Conservation (phyloP, 2,797 vertebrate species). For the Natrix natrix region DNA sequence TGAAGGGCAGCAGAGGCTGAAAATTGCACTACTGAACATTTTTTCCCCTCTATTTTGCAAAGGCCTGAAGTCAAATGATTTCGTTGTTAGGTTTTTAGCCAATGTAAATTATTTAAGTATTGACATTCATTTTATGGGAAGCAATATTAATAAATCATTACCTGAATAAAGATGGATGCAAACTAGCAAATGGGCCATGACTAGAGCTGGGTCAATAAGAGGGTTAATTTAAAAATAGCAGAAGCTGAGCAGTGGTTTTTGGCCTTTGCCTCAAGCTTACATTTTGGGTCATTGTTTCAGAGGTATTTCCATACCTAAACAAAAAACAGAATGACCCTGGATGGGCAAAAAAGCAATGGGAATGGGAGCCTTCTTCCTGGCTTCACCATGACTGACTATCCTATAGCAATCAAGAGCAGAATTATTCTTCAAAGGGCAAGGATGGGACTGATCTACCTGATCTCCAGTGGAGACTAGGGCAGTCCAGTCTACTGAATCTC, state of each 20-base stretch:
- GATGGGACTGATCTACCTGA: not conserved
- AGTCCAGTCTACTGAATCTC: not conserved
- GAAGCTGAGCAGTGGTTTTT: not conserved
- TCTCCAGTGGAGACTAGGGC: not conserved
- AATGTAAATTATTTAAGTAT: constrained; percentile 20
- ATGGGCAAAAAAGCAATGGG: not conserved
- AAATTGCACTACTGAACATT: not conserved
- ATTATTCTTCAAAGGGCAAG: not conserved
- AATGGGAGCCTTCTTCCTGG: not conserved
- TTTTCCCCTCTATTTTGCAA: not conserved
- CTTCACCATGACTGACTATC: not conserved
- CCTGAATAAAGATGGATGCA: not conserved
- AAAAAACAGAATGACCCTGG: not conserved
- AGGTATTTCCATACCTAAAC: not conserved
- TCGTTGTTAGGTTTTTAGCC: not conserved
- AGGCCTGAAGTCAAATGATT: not conserved
- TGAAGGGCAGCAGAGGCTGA: not conserved
- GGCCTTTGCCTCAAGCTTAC: not conserved
- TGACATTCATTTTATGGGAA: constrained; percentile 28
- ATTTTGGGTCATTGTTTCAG: not conserved
- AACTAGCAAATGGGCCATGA: not conserved
- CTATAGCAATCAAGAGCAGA: not conserved
- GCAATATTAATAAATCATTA: constrained; percentile 4
- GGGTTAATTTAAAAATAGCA: not conserved
- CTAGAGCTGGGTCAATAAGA: not conserved